phyloP scores from a whole-genome alignment of 1,140 invertebrate genomes.

The Branchinecta lynchi region DNA sequence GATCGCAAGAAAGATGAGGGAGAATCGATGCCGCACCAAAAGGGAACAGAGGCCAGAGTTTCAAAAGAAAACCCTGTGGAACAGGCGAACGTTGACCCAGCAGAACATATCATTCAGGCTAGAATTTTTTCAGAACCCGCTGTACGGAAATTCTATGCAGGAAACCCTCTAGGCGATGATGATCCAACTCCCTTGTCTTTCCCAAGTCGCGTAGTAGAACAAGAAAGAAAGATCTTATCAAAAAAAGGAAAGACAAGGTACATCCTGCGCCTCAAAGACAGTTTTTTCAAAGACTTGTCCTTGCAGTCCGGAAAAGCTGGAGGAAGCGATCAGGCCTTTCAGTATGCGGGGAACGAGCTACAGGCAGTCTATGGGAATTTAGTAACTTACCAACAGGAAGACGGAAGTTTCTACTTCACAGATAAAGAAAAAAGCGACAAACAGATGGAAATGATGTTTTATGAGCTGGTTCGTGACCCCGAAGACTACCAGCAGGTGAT shows the following conservation, averaged over 20 bases:
- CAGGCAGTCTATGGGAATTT: background rate
- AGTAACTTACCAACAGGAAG: background rate
- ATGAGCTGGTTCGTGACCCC: background rate
- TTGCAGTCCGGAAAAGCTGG: background rate
- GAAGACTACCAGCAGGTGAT: background rate
- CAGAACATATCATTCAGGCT: too few species aligned
- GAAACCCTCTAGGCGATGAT: too few species aligned
- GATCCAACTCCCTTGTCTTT: too few species aligned
- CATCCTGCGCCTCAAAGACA: background rate
- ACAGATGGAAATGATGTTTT: background rate
- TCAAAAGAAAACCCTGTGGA: too few species aligned
- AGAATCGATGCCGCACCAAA: too few species aligned
- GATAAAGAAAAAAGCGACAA: background rate
- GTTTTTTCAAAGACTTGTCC: background rate
- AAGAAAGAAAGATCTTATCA: background rate
- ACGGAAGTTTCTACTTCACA: background rate
- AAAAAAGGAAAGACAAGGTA: background rate
- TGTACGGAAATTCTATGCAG: too few species aligned
- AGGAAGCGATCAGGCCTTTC: background rate
- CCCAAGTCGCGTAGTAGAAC: too few species aligned
- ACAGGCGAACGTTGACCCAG: too few species aligned
- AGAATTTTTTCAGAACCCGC: too few species aligned
- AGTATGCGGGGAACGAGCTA: background rate
- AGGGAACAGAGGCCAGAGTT: too few species aligned
- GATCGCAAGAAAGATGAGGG: too few species aligned